Evolutionary conservation across 1,140 invertebrate species (phyloP).

Genomic region (Tetramorium parvispinum): DNA sequence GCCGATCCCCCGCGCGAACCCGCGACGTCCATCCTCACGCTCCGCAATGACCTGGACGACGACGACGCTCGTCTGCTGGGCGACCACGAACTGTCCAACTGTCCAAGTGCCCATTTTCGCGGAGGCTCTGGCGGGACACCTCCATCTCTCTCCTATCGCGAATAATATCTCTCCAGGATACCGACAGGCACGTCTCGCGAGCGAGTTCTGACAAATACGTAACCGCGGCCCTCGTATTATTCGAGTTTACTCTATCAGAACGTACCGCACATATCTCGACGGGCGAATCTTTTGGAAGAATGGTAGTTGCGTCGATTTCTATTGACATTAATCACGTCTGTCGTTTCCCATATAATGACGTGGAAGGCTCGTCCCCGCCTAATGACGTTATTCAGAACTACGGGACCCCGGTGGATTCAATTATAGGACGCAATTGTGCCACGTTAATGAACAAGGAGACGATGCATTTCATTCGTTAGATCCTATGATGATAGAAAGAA

Average conservation of each 20-base stretch:
- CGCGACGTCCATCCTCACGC: neutral
- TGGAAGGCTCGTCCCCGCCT: neutral
- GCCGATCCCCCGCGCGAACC: neutral
- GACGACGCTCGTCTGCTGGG: constrained; percentile 39
- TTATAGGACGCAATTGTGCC: neutral
- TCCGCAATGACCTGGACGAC: constrained; percentile 26
- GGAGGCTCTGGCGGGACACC: constrained; percentile 39
- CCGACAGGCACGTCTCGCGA: constrained; percentile 66
- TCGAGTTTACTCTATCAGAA: constrained; percentile 71
- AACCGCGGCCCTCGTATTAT: constrained; percentile 61
- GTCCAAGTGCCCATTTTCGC: constrained; percentile 77
- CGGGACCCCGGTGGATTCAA: neutral
- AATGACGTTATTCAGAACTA: neutral
- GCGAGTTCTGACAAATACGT: constrained; percentile 73
- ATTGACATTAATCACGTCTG: neutral
- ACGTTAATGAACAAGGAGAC: too few relatives aligned
- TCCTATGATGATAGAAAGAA: too few relatives aligned
- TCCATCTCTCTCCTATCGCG: constrained; percentile 68
- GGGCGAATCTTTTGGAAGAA: constrained; percentile 31
- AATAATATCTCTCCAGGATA: constrained; percentile 72
- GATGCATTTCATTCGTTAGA: neutral
- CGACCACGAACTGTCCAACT: constrained; percentile 79
- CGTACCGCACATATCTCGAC: constrained; percentile 69
- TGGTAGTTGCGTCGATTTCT: neutral
- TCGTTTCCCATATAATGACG: constrained; percentile 16